Percentiles rank a stretch among this genome's conserved stretches.
Conservation (phyloP, 2,888 invertebrate genomes). For the Endomychus coccineus region DNA sequence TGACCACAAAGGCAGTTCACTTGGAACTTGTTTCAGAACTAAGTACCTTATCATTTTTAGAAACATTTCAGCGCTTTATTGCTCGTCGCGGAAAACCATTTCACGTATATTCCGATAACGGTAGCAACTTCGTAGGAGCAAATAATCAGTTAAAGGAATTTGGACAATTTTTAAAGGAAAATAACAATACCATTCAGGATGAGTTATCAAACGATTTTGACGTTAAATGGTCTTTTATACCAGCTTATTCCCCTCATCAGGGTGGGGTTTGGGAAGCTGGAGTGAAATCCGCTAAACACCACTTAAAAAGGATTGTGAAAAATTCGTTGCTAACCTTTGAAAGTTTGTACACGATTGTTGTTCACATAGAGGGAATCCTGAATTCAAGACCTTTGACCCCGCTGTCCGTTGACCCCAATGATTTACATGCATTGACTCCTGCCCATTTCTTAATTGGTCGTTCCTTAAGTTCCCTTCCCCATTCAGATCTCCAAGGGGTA, state of each 20-base stretch:
- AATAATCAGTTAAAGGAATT: constrained; percentile 15
- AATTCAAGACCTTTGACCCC: constrained; percentile 12
- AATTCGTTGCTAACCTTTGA: constrained; percentile 9
- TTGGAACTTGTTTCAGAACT: constrained; percentile 17
- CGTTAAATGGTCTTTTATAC: constrained; percentile 13
- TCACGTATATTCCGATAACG: too few relatives aligned
- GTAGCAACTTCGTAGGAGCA: constrained; percentile 18
- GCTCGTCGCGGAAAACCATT: constrained; percentile 19
- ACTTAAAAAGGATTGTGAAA: constrained; percentile 9
- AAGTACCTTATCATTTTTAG: constrained; percentile 18
- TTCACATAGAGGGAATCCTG: constrained; percentile 12
- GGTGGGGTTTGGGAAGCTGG: constrained; percentile 15
- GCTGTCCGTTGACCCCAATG: constrained; percentile 9
- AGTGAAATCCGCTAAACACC: constrained; percentile 14
- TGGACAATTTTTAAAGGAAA: constrained; percentile 1
- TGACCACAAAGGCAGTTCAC: constrained; percentile 9
- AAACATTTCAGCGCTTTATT: constrained; percentile 17
- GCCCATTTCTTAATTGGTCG: constrained; percentile 13
- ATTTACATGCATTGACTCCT: constrained; percentile 8
- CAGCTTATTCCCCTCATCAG: constrained; percentile 10
- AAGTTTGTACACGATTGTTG: constrained; percentile 8
- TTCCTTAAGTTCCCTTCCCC: too few relatives aligned
- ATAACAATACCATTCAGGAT: constrained; percentile 7
- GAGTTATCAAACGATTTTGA: constrained; percentile 6
- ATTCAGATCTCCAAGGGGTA: too few relatives aligned